Evolutionary conservation across 92 coral and sea anemone genomes (phyloP).

Genomic region (Muricea muricata): DNA sequence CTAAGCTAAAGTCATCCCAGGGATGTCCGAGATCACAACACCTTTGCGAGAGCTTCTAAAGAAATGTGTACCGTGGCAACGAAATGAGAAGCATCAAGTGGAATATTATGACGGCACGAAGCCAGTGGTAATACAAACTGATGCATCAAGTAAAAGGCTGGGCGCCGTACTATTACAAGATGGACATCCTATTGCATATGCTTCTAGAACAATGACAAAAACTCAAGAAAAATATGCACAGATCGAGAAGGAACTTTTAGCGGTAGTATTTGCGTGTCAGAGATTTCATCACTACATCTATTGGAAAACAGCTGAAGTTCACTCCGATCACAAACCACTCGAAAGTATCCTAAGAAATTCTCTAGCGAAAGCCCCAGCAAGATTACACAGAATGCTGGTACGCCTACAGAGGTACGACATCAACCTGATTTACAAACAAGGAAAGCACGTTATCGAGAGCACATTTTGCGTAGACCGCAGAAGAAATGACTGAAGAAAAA

Average conservation of each 20-base stretch:
- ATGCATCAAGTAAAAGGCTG: conserved; percentile 41
- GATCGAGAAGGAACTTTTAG: conserved; percentile 59
- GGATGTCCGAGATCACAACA: too few species aligned
- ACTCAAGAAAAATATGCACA: conserved; percentile 45
- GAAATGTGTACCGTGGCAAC: conserved; percentile 5
- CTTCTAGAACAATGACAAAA: conserved; percentile 24
- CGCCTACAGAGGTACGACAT: conserved; percentile 18
- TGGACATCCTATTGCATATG: conserved; percentile 54
- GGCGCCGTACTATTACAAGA: conserved; percentile 47
- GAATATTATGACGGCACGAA: neutral
- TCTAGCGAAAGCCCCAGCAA: conserved; percentile 36
- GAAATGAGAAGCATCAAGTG: neutral
- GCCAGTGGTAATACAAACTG: neutral
- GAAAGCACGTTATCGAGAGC: conserved; percentile 15
- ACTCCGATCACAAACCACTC: conserved; percentile 41
- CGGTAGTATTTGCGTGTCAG: conserved; percentile 37
- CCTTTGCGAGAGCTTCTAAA: conserved; percentile 9
- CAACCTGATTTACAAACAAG: conserved; percentile 2
- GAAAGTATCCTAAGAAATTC: conserved; percentile 46
- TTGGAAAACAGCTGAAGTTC: conserved; percentile 26
- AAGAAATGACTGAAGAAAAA: neutral
- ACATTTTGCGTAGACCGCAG: neutral
- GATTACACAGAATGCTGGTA: conserved; percentile 46
- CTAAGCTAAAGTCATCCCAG: neutral
- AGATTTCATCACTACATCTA: conserved; percentile 41